These are phyloP conservation scores for Dromas ardeola DNA, from an alignment of 2,113 vertebrate species.

Conservation along the genomic window DNA sequence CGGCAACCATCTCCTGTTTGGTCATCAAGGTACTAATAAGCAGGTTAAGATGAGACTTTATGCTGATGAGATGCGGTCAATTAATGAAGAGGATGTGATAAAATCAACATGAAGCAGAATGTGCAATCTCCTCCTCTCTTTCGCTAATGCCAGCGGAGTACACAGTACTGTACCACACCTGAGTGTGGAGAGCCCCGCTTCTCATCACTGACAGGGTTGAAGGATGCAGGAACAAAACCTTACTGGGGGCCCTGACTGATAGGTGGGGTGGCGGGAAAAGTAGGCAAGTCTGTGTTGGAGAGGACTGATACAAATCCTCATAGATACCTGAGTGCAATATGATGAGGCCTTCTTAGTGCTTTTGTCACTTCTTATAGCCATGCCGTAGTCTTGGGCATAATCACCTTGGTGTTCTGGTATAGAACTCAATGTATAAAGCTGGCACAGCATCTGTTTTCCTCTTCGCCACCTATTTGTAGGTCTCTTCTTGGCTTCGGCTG, in stretches of 20 bases:
- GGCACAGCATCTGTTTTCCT: neutral
- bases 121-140: neutral
- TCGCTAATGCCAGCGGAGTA: neutral
- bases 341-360: neutral
- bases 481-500: neutral
- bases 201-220: neutral
- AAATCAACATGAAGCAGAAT: neutral
- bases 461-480: neutral
- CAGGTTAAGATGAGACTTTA: neutral
- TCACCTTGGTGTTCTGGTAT: neutral
- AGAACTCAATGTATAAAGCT: neutral
- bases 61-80: neutral
- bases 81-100: neutral
- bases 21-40: neutral
- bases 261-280: neutral
- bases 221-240: neutral
- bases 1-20: neutral
- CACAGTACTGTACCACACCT: neutral
- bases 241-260: neutral
- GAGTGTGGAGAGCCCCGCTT: neutral
- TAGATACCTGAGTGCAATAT: neutral
- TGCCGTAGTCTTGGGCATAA: neutral
- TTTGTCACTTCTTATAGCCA: neutral
- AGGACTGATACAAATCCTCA: neutral
- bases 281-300: neutral